phyloP scores from a whole-genome alignment of 2,113 vertebrate species.

The Motacilla alba region DNA sequence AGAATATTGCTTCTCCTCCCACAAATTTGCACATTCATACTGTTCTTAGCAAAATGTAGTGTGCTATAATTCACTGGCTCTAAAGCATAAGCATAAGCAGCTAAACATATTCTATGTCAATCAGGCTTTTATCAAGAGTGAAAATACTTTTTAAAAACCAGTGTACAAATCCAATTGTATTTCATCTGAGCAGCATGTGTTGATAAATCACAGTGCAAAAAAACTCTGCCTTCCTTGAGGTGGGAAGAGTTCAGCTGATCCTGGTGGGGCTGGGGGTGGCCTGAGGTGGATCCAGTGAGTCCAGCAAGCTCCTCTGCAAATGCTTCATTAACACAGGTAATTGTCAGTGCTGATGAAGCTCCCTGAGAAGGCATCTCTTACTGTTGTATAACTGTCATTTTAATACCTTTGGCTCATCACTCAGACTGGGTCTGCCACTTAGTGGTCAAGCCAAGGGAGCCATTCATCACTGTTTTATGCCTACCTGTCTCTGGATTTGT shows the following conservation, averaged over 20 bases:
- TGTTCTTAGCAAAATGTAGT: background rate
- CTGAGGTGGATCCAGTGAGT: background rate
- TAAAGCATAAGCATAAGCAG: no score
- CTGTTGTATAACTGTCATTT: background rate
- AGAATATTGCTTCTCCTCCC: conserved; percentile 6
- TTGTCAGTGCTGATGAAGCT: background rate
- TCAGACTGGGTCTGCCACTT: background rate
- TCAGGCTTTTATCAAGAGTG: conserved; percentile 26
- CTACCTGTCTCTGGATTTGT: background rate
- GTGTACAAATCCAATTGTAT: background rate
- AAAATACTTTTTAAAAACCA: conserved; percentile 26
- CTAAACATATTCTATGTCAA: background rate
- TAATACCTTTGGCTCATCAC: background rate
- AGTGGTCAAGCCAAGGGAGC: background rate
- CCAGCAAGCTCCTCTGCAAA: background rate
- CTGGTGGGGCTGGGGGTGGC: background rate
- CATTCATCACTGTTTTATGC: background rate
- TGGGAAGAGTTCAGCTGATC: background rate
- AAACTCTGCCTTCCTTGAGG: background rate
- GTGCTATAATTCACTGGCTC: background rate
- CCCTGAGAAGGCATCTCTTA: background rate
- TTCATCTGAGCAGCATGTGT: background rate
- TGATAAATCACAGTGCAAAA: background rate
- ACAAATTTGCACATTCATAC: conserved; percentile 30
- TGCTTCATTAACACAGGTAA: background rate